Percentiles rank a stretch among this genome's conserved stretches.
phyloP scores from a whole-genome alignment of 2,113 vertebrate species.

The Maccullochella peelii region DNA sequence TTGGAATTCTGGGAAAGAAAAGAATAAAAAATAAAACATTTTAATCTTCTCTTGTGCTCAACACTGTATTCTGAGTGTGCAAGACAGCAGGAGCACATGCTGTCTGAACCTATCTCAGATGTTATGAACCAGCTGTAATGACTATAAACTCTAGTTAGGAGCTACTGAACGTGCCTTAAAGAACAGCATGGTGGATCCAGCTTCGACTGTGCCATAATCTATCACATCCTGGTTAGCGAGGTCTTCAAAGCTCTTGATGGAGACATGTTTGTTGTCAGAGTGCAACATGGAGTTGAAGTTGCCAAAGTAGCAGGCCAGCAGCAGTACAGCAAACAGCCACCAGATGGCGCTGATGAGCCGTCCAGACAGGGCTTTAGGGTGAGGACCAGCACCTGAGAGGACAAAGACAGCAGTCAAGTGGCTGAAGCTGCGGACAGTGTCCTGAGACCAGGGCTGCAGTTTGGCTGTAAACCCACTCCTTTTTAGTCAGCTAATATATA shows the following conservation, averaged over 20 bases:
- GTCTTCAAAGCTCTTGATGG: conserved; percentile 89
- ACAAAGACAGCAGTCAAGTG: not conserved
- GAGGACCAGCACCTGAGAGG: conserved; percentile 86
- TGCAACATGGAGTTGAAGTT: conserved; percentile 83
- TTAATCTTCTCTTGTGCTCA: not conserved
- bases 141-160: not conserved
- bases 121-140: not conserved
- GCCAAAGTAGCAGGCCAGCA: conserved; percentile 88
- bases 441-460: not conserved
- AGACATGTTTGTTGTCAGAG: conserved; percentile 73
- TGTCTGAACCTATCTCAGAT: not conserved
- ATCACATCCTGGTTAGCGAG: conserved; percentile 88
- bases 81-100: not conserved
- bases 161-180: conserved; percentile 83
- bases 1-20: conserved; percentile 84
- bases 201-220: conserved; percentile 87
- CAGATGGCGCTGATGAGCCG: conserved; percentile 87
- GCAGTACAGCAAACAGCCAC: conserved; percentile 90
- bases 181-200: conserved; percentile 87
- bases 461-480: not conserved
- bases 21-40: not conserved
- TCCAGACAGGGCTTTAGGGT: conserved; percentile 87
- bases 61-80: not conserved
- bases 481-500: too few relatives aligned
- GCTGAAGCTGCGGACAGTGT: not conserved